Evolutionary conservation across 2,797 vertebrate genomes (phyloP).

Genomic region (Phylloscopus collybita): DNA sequence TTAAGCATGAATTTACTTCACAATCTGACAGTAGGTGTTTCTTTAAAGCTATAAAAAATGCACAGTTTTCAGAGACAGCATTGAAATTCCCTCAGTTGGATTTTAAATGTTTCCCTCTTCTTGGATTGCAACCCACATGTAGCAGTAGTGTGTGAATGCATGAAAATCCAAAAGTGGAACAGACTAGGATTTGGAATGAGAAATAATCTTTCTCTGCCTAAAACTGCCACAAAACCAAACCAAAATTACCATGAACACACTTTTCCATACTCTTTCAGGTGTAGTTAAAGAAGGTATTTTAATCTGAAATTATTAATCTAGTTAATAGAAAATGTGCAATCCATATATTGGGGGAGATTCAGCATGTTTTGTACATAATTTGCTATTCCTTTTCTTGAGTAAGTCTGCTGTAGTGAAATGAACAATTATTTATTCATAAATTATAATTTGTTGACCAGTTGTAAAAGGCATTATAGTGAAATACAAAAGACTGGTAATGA

Average conservation of each 20-base stretch:
- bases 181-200: neutral
- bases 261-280: neutral
- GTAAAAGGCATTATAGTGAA: neutral
- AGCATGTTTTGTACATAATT: neutral
- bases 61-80: neutral
- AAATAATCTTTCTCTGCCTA: neutral
- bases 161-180: neutral
- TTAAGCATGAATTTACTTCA: conserved; percentile 21
- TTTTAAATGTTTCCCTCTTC: neutral
- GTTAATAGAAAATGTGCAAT: neutral
- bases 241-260: neutral
- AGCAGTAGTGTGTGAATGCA: neutral
- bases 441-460: neutral
- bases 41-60: neutral
- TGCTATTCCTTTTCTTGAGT: neutral
- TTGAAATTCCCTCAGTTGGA: neutral
- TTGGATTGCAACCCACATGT: neutral
- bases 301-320: neutral
- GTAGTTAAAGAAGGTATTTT: neutral
- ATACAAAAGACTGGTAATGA: neutral
- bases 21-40: neutral
- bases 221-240: neutral
- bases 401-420: neutral
- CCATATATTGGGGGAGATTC: neutral
- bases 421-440: neutral